Evolutionary conservation across 64 coral and sea anemone genomes (phyloP), one percentile per base, ranked within the genome.

Genomic region (Pachyseris speciosa): DNA sequence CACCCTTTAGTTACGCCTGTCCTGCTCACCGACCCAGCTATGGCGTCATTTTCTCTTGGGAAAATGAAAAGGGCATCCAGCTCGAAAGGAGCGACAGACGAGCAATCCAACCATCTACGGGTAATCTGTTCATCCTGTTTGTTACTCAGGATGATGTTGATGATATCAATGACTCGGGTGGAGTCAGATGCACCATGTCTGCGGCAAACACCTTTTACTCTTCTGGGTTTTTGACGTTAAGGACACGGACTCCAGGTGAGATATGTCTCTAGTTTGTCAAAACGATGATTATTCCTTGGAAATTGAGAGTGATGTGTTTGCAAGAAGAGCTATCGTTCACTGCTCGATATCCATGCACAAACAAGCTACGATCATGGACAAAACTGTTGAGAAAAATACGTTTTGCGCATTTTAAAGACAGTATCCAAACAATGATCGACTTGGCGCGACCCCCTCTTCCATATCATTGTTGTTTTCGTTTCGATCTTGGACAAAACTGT

Each of bases 71-170:
- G 13, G 6, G 29, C 0, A 43, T 37, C 24, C 60, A 48, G 37
- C 55, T 86, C 13, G 12, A 7, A 12, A 32, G 67, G 25, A 69
- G 32, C 66, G 26, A 67, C 4, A 41, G 67, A 30, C 80, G 61
- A 30, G 79, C 49, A 25, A 72, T 74, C 9, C 10, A 6, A 5
- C 58, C 65, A 31, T 42, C 28, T 17, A 91, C 51, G 74, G 89
- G 89, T 22, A 47, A 72, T 17, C 45, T 91, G 27, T 72, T 74
- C 16, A 84, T 91, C 2, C 28, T 49, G 37, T 84, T 74, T 74
- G 31, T 91, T 9, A 71, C 44, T 6, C 66, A 91, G 43, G 37
- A 83, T 0, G 89, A 91, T n/a, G 33, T 91, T 16, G 51, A 91
- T 22, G 30, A 41, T 1, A 55, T 91, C 1, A 17, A 50, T 20